A percentile compares a stretch with the other conserved stretches of the same genome.
Evolutionary conservation across 2,113 vertebrate species (phyloP).

Genomic region (Tiliqua scincoides): DNA sequence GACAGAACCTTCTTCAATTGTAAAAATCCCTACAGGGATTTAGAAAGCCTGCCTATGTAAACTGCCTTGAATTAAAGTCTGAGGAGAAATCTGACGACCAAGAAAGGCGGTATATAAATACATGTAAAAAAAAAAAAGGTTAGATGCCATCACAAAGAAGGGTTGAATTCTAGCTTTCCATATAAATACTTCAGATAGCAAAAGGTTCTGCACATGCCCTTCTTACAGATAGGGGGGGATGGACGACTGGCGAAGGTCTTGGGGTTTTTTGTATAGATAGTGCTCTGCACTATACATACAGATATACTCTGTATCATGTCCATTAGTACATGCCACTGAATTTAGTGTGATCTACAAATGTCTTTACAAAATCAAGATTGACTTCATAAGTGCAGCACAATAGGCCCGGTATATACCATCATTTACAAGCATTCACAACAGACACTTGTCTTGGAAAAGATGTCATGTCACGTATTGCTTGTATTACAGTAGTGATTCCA

Average conservation of each 20-base stretch:
- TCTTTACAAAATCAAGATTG: not conserved
- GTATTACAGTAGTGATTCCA: not conserved
- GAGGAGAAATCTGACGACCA: no score
- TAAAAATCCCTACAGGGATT: no score
- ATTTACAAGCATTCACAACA: not conserved
- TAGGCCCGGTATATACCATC: not conserved
- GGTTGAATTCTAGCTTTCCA: not conserved
- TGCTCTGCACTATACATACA: not conserved
- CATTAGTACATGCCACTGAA: not conserved
- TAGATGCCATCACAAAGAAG: no score
- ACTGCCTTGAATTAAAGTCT: no score
- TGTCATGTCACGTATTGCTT: not conserved
- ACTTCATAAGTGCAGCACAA: not conserved
- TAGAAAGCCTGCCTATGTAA: no score
- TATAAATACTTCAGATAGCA: not conserved
- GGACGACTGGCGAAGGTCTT: no score
- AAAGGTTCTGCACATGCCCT: not conserved
- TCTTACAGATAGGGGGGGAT: no score
- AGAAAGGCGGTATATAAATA: no score
- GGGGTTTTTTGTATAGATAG: not conserved
- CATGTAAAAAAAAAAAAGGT: no score
- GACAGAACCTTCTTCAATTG: no score
- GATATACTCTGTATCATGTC: not conserved
- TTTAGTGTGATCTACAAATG: not conserved
- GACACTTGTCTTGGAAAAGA: not conserved